phyloP scores from a whole-genome alignment of 2,888 invertebrate genomes.

The Folsomia candida region DNA sequence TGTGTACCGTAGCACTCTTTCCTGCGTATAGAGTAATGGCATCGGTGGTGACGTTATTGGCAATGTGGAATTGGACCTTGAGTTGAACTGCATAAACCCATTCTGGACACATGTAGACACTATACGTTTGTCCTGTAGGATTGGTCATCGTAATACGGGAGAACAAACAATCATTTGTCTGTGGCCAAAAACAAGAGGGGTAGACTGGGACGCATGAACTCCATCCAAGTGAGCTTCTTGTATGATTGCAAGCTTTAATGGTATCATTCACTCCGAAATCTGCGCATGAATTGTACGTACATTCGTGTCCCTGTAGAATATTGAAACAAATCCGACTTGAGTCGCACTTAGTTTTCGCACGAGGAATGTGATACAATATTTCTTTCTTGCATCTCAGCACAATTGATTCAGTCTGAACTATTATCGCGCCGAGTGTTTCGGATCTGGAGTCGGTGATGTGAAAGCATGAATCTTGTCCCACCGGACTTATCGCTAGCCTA shows the following conservation, averaged over 20 bases:
- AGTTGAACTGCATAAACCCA: slow-evolving; percentile 7
- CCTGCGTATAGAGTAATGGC: background rate
- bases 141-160: background rate
- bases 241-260: background rate
- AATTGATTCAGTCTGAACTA: slow-evolving; percentile 1
- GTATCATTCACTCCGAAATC: slow-evolving; percentile 16
- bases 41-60: background rate
- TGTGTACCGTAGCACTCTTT: background rate
- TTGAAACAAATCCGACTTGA: slow-evolving; percentile 14
- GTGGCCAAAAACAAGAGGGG: slow-evolving; percentile 4
- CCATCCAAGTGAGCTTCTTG: background rate
- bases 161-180: slow-evolving; percentile 14
- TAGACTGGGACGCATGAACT: background rate
- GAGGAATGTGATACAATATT: slow-evolving; percentile 22
- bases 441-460: background rate
- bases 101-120: slow-evolving; percentile 14
- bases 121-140: background rate
- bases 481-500: slow-evolving; percentile 10
- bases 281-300: slow-evolving; percentile 3
- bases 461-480: slow-evolving; percentile 17
- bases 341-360: slow-evolving; percentile 11
- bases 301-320: slow-evolving; percentile 11
- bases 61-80: background rate
- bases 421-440: background rate
- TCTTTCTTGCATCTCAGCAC: slow-evolving; percentile 14